A percentile compares a stretch with the other conserved stretches of the same genome.
phyloP scores from a whole-genome alignment of 2,113 vertebrate genomes.

The Lanius collurio region DNA sequence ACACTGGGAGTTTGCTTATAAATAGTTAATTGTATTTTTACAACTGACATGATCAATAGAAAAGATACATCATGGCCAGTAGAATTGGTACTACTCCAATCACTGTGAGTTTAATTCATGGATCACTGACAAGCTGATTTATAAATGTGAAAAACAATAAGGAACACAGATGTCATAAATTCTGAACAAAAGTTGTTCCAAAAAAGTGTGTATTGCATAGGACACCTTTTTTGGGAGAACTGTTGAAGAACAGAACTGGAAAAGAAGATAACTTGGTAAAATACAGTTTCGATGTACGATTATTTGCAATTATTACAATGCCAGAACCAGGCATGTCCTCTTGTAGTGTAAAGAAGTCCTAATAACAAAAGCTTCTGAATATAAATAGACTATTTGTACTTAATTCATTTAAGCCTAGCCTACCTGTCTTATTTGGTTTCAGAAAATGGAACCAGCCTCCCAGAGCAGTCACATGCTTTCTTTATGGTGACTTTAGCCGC shows the following conservation, averaged over 20 bases:
- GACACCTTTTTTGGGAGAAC: background rate
- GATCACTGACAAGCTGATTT: background rate
- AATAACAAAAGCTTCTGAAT: background rate
- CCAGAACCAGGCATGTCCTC: background rate
- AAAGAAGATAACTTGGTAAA: background rate
- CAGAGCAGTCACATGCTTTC: background rate
- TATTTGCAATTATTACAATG: background rate
- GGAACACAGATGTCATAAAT: slow-evolving; percentile 7
- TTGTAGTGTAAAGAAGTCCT: background rate
- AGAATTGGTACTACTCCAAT: slow-evolving; percentile 15
- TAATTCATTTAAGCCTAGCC: background rate
- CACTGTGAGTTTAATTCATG: slow-evolving; percentile 41
- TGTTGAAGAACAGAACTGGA: background rate
- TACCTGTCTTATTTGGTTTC: background rate
- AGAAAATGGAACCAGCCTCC: background rate
- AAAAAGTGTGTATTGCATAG: background rate
- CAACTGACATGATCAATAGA: background rate
- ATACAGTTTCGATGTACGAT: background rate
- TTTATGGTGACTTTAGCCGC: background rate
- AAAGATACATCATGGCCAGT: background rate
- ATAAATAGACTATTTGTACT: background rate
- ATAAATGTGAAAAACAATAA: slow-evolving; percentile 27
- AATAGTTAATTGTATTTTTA: slow-evolving; percentile 5
- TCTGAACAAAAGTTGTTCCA: background rate
- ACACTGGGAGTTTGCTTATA: background rate